A percentile compares a stretch with the other conserved stretches of the same genome.
phyloP scores from a whole-genome alignment of 2,888 invertebrate species.

The Heliconius ethilla region DNA sequence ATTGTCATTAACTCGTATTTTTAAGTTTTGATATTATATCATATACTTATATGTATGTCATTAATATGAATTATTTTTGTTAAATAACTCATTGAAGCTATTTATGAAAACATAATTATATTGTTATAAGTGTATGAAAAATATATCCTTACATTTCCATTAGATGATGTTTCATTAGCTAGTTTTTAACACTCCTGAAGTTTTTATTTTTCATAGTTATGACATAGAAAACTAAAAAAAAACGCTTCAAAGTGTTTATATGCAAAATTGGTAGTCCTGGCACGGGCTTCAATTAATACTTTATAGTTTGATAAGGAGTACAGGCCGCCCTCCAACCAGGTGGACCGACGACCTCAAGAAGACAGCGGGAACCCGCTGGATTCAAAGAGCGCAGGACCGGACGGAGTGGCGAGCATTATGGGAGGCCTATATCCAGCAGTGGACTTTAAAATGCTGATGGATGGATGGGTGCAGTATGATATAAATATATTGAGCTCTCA shows the following conservation, averaged over 20 bases:
- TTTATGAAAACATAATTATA: slow-evolving; percentile 34
- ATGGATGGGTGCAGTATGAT: no score
- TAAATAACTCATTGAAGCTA: slow-evolving; percentile 30
- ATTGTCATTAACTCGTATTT: slow-evolving; percentile 31
- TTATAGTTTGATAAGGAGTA: no score
- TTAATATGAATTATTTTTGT: slow-evolving; percentile 12
- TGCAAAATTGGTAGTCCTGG: background rate
- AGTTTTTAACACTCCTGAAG: background rate
- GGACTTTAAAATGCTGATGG: no score
- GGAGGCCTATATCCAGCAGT: no score
- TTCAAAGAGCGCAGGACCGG: no score
- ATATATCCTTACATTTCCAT: slow-evolving; percentile 38
- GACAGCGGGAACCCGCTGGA: no score
- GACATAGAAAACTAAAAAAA: background rate
- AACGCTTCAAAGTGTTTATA: background rate
- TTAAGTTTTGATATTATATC: slow-evolving; percentile 42
- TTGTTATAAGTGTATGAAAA: slow-evolving; percentile 42
- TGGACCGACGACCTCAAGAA: no score
- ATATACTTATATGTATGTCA: slow-evolving; percentile 27
- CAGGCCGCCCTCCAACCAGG: no score
- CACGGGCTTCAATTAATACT: background rate
- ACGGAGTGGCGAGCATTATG: no score
- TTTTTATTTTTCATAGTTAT: background rate
- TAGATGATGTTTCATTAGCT: slow-evolving; percentile 8
- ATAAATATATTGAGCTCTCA: no score